Percentiles rank a stretch among this genome's conserved stretches.
phyloP scores from a whole-genome alignment of 30 jellyfish, hydroid and myxozoan species.

The Mastigias papua region DNA sequence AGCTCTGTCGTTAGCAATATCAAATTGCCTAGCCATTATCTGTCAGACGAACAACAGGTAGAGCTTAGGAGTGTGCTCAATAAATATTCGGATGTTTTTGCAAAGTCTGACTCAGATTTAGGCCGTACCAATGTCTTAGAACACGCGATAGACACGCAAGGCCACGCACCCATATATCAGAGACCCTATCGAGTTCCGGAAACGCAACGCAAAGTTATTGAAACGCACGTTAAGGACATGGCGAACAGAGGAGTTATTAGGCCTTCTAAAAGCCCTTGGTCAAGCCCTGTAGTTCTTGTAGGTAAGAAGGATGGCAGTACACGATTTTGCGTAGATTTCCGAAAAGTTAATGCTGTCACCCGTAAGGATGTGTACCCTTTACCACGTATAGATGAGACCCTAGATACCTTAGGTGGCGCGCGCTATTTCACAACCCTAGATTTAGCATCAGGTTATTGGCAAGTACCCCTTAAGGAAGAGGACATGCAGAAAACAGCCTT shows the following conservation, averaged over 20 bases:
- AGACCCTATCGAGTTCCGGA: constrained; percentile 61
- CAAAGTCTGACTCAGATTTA: constrained; percentile 34
- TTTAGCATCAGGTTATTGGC: constrained; percentile 75
- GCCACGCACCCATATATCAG: constrained; percentile 32
- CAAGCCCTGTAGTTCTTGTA: constrained; percentile 72
- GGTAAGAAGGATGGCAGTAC: constrained; percentile 76
- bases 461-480: constrained; percentile 48
- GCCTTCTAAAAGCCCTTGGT: constrained; percentile 73
- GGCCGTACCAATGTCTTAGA: constrained; percentile 52
- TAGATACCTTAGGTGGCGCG: constrained; percentile 60
- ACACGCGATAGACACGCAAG: constrained; percentile 51
- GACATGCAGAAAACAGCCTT: constrained; percentile 58
- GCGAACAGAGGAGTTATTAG: constrained; percentile 20
- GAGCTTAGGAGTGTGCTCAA: neutral
- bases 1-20: constrained; percentile 4
- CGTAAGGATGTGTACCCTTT: constrained; percentile 54
- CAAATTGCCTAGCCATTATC: neutral
- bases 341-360: constrained; percentile 57
- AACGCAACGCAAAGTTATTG: constrained; percentile 47
- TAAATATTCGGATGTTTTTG: constrained; percentile 37
- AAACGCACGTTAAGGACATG: constrained; percentile 38
- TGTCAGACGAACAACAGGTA: constrained; percentile 20
- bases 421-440: constrained; percentile 59
- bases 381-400: constrained; percentile 69
- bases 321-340: constrained; percentile 74